Conservation (phyloP, 2,888 invertebrate genomes). For the Xestia c-nigrum region DNA sequence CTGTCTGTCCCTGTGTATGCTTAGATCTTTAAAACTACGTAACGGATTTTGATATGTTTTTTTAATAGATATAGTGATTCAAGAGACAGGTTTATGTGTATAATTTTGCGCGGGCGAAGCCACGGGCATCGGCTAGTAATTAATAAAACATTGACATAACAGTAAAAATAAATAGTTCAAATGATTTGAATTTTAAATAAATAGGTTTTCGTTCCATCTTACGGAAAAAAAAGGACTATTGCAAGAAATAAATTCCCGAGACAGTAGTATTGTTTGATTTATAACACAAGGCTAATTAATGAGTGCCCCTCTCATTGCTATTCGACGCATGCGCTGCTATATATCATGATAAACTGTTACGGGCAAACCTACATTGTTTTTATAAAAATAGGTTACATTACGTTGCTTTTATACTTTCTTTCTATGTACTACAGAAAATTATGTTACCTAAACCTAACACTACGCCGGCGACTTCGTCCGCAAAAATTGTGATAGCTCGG, state of each 20-base stretch:
- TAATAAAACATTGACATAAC: too few species aligned
- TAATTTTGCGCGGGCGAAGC: too few species aligned
- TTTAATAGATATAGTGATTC: too few species aligned
- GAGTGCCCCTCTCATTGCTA: conserved; percentile 39
- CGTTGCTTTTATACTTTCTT: neutral
- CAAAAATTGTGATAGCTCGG: too few species aligned
- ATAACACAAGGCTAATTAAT: conserved; percentile 48
- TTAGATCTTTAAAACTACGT: too few species aligned
- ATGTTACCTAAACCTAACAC: neutral
- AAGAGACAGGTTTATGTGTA: too few species aligned
- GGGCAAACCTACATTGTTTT: neutral
- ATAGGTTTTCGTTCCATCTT: neutral
- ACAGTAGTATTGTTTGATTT: conserved; percentile 37
- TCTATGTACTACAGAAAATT: neutral
- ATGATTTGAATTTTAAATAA: neutral
- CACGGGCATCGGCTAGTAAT: too few species aligned
- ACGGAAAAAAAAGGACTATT: conserved; percentile 4
- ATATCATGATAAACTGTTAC: conserved; percentile 9
- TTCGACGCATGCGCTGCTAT: conserved; percentile 26
- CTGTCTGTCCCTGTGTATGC: too few species aligned
- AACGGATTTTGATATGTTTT: too few species aligned
- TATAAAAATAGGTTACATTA: neutral
- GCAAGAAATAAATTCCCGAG: conserved; percentile 9
- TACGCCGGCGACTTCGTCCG: too few species aligned
- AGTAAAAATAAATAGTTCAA: neutral